phyloP scores from a whole-genome alignment of 2,888 invertebrate species.

The Lordiphosa fenestrarum region DNA sequence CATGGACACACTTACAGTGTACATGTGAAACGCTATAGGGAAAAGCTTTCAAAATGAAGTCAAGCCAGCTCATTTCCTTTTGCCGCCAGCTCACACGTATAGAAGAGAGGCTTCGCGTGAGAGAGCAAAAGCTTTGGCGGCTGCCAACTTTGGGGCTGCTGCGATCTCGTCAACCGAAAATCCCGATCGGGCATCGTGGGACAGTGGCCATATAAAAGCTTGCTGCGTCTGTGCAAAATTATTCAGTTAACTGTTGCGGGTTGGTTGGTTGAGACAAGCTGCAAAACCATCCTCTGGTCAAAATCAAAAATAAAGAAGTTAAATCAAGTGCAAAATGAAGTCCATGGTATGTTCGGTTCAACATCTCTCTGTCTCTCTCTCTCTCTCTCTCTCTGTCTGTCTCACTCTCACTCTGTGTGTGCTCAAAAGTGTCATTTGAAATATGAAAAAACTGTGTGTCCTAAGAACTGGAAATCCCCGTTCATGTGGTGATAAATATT shows the following conservation, averaged over 20 bases:
- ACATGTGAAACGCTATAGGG: too few species aligned
- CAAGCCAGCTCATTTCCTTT: too few species aligned
- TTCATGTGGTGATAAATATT: neutral
- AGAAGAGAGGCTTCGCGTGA: neutral
- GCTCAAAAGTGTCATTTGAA: constrained; percentile 21
- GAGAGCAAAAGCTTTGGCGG: constrained; percentile 47
- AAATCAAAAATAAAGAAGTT: constrained; percentile 40
- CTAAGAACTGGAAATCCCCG: neutral
- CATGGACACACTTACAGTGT: too few species aligned
- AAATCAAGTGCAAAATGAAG: constrained; percentile 77
- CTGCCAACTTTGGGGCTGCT: constrained; percentile 26
- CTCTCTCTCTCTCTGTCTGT: constrained; percentile 10
- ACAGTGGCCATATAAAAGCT: constrained; percentile 79
- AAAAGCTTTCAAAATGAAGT: too few species aligned
- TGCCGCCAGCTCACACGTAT: too few species aligned
- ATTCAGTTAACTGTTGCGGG: constrained; percentile 80
- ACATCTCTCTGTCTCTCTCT: constrained; percentile 20
- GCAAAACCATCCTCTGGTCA: constrained; percentile 51
- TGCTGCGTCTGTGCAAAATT: constrained; percentile 76
- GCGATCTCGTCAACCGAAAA: constrained; percentile 48
- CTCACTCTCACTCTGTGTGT: constrained; percentile 12
- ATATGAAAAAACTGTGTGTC: neutral
- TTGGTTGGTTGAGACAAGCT: constrained; percentile 78
- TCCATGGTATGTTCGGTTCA: constrained; percentile 79
- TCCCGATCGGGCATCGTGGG: constrained; percentile 31